These are phyloP conservation scores for Bergia sp. DNA, from an alignment of 92 coral and sea anemone genomes.

Conservation along the genomic window DNA sequence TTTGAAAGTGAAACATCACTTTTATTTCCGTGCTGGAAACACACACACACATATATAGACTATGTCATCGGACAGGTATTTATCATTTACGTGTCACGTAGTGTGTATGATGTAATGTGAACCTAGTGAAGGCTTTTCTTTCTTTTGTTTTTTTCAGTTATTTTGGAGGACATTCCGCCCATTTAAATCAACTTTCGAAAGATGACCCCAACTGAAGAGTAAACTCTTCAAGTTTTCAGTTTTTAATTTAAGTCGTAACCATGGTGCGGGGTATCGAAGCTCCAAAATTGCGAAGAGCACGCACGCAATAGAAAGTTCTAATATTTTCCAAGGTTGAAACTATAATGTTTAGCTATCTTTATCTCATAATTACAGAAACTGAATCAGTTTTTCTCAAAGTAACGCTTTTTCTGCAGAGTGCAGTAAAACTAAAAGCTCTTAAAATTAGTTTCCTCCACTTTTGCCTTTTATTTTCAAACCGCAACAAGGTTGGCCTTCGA, in stretches of 20 bases:
- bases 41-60: too few species aligned
- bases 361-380: not conserved
- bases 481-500: not conserved
- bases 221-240: not conserved
- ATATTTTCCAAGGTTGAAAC: not conserved
- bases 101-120: too few species aligned
- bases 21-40: too few species aligned
- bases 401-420: not conserved
- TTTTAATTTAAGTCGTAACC: not conserved
- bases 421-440: not conserved
- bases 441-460: not conserved
- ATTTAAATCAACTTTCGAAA: too few species aligned
- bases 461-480: not conserved
- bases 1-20: too few species aligned
- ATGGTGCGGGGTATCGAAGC: not conserved
- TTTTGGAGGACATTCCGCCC: not conserved
- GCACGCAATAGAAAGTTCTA: not conserved
- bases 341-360: not conserved
- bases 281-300: not conserved
- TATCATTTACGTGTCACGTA: too few species aligned
- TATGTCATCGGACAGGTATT: too few species aligned
- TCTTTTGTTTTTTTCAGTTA: too few species aligned
- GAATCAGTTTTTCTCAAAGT: not conserved
- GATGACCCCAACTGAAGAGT: too few species aligned
- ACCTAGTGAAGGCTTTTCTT: not conserved